Percentiles rank a stretch among this genome's conserved stretches.
Evolutionary conservation across 2,113 vertebrate genomes (phyloP).

Genomic region (Thamnophis sirtalis): DNA sequence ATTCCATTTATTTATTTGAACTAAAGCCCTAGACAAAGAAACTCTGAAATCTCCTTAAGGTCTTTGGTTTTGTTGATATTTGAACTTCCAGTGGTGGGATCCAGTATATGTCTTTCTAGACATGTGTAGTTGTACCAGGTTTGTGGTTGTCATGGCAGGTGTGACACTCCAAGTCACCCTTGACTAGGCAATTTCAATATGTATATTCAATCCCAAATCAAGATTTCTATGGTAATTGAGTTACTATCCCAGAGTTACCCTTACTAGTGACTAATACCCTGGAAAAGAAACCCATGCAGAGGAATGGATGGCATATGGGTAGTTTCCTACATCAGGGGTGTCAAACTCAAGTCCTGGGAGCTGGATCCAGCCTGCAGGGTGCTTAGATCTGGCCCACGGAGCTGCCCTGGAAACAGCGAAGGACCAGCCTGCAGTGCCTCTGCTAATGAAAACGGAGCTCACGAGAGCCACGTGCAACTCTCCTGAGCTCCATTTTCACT

Average conservation of each 20-base stretch:
- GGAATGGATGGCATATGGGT: neutral
- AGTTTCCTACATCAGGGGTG: neutral
- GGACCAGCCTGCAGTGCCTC: too few species aligned
- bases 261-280: neutral
- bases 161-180: neutral
- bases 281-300: neutral
- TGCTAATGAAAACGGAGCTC: too few species aligned
- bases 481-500: too few species aligned
- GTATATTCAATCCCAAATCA: neutral
- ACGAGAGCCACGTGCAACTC: too few species aligned
- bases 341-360: too few species aligned
- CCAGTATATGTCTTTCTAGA: neutral
- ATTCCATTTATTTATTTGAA: constrained; percentile 1
- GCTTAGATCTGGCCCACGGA: too few species aligned
- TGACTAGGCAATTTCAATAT: neutral
- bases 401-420: too few species aligned
- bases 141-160: neutral
- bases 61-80: neutral
- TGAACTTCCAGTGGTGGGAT: neutral
- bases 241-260: neutral
- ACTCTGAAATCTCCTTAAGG: neutral
- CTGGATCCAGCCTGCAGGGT: too few species aligned
- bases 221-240: neutral
- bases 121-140: neutral
- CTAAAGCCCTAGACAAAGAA: neutral